A percentile compares a stretch with the other conserved stretches of the same genome.
Evolutionary conservation across 2,113 vertebrate genomes (phyloP).

Genomic region (Pundamilia nyererei): DNA sequence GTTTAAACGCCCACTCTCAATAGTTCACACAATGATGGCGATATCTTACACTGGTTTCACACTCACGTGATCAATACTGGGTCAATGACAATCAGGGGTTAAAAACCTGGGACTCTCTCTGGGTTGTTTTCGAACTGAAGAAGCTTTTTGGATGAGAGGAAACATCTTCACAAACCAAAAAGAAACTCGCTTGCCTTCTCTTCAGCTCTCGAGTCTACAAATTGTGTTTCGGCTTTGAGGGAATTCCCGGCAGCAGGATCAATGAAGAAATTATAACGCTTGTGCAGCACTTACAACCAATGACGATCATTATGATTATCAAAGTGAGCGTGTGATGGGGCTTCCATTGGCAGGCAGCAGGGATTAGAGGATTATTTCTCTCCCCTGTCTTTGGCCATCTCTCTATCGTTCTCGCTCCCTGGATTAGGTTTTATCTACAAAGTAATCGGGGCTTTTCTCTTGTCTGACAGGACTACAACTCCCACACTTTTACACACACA

Average conservation of each 20-base stretch:
- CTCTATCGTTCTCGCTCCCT: neutral
- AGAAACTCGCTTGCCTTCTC: fast-evolving
- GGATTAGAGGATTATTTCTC: conserved; percentile 34
- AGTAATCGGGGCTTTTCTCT: conserved; percentile 29
- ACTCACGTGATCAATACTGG: neutral
- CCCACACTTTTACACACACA: neutral
- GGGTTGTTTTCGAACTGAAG: neutral
- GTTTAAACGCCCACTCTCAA: neutral
- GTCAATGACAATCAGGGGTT: neutral
- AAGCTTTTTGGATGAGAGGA: neutral
- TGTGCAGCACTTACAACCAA: neutral
- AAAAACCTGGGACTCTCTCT: neutral
- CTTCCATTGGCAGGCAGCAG: conserved; percentile 20
- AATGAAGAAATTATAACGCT: conserved; percentile 7
- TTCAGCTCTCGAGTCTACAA: neutral
- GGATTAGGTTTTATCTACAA: conserved; percentile 48
- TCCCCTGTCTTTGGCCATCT: conserved; percentile 6
- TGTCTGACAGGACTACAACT: conserved; percentile 39
- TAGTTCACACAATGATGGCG: fast-evolving
- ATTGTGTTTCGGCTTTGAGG: neutral
- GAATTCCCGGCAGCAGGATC: conserved; percentile 9
- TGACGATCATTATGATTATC: neutral
- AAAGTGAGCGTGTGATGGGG: neutral
- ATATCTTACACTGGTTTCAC: neutral
- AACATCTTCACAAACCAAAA: neutral